phyloP scores from a whole-genome alignment of 2,888 invertebrate genomes.

The Meta bourneti region DNA sequence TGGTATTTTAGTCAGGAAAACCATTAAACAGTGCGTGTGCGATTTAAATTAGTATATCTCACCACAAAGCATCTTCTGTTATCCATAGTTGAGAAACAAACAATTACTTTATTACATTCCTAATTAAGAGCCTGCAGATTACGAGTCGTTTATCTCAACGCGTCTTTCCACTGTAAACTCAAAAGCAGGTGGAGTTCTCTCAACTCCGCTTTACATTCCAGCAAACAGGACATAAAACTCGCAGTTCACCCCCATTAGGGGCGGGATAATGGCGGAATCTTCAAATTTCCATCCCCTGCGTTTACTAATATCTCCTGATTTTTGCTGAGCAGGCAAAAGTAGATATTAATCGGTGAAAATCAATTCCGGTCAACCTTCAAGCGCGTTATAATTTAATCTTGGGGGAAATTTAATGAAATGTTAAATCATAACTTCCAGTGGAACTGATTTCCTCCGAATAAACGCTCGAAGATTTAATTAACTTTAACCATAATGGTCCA shows the following conservation, averaged over 20 bases:
- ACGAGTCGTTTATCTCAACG: too few species aligned
- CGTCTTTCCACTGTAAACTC: too few species aligned
- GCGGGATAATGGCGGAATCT: neutral
- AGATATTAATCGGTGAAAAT: constrained; percentile 50
- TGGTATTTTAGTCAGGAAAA: too few species aligned
- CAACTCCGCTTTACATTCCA: neutral
- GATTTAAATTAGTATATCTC: too few species aligned
- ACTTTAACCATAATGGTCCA: constrained; percentile 29
- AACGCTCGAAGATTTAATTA: constrained; percentile 58
- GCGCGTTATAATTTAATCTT: constrained; percentile 59
- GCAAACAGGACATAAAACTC: neutral
- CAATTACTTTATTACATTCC: too few species aligned
- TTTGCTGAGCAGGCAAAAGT: constrained; percentile 1
- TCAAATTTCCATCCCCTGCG: neutral
- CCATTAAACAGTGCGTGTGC: too few species aligned
- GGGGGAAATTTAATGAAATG: constrained; percentile 69
- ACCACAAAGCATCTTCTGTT: too few species aligned
- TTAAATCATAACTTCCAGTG: constrained; percentile 63
- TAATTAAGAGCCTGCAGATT: too few species aligned
- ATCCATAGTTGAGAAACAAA: too few species aligned
- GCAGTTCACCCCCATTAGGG: neutral
- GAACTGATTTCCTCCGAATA: constrained; percentile 33
- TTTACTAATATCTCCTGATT: constrained; percentile 23
- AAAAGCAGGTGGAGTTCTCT: neutral
- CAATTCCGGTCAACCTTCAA: constrained; percentile 23